Base-by-base conservation (phyloP, 2,797 vertebrate species). In the Bovichtus variegatus region DNA sequence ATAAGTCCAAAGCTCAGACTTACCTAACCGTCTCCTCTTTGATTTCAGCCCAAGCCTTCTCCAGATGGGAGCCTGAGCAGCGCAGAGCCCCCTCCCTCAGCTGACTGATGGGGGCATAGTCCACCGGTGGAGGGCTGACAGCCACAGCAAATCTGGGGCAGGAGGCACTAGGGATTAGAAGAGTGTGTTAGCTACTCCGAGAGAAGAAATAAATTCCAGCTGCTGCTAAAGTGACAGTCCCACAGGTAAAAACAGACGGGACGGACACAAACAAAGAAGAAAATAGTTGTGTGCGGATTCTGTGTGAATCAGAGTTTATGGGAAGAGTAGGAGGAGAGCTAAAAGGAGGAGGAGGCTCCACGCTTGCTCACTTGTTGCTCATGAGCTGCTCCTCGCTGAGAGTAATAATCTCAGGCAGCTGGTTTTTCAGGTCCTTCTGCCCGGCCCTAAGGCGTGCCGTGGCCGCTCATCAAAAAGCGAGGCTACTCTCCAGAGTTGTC, bases 341-440 rank as follows among this genome's bases (percentile, higher is more conserved):
- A 71, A 65, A 76, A 64, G 68, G 61, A 60, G 57, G 57, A 83
- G 80, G 85, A 81, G 79, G 81, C 64, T 84, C 82, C 64, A 54
- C 27, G 21, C 79, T 78, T 15, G 74, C 80, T 78, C 62, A 41
- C 60, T 67, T 40, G 54, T 43, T 63, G 57, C 68, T 55, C 41
- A 41, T 9, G 49, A 57, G 36, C 62, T 76, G 73, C 76, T 82
- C 63, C 57, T 78, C 16, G 2, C 51, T 77, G 49, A 83, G 60
- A 76, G 81, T 77, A 90, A 80, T 89, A 83, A 88, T 91, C 76
- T 76, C 25, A 80, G 77, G 86, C 82, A 94, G 92, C 94, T 93
- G 92, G 95, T 96, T 96, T 95, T 95, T 95, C 95, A 90, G 93
- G 95, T 95, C 93, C 79, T 83, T 81, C 92, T 29, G 66, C 88